These are phyloP conservation scores for Lacanobia oleracea DNA, from an alignment of 2,888 invertebrate genomes.

Conservation along the genomic window DNA sequence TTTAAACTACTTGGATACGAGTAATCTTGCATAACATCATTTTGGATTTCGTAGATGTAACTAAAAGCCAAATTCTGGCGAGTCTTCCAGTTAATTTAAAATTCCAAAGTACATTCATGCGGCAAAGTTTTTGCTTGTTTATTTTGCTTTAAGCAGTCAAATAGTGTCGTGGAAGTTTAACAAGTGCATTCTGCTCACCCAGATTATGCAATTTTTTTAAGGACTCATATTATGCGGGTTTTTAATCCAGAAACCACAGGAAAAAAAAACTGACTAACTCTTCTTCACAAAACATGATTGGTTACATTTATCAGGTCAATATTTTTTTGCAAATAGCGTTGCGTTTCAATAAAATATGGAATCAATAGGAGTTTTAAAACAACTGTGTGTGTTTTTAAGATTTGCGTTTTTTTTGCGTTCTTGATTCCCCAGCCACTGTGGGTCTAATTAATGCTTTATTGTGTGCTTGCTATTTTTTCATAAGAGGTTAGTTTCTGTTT, in stretches of 20 bases:
- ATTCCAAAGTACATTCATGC: neutral
- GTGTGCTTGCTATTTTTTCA: neutral
- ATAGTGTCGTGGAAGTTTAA: neutral
- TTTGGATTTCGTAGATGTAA: neutral
- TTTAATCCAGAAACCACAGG: neutral
- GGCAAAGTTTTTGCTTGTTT: neutral
- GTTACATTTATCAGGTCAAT: neutral
- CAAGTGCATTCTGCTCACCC: constrained; percentile 12
- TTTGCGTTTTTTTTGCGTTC: no score
- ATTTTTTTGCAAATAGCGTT: neutral
- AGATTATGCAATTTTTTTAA: constrained; percentile 30
- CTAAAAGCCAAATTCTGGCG: neutral
- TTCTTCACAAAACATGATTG: neutral
- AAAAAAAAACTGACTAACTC: neutral
- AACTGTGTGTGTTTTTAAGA: neutral
- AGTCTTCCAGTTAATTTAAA: neutral
- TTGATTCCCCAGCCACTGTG: no score
- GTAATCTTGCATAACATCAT: neutral
- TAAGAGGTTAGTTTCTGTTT: neutral
- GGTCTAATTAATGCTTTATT: no score
- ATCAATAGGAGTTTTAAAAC: neutral
- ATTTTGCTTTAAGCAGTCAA: neutral
- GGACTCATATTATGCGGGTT: constrained; percentile 22
- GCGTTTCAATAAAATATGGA: neutral
- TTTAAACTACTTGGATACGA: neutral